Evolutionary conservation across 2,797 vertebrate species (phyloP), one percentile per base, ranked within the genome.

Genomic region (Leptatherina wallacei): DNA sequence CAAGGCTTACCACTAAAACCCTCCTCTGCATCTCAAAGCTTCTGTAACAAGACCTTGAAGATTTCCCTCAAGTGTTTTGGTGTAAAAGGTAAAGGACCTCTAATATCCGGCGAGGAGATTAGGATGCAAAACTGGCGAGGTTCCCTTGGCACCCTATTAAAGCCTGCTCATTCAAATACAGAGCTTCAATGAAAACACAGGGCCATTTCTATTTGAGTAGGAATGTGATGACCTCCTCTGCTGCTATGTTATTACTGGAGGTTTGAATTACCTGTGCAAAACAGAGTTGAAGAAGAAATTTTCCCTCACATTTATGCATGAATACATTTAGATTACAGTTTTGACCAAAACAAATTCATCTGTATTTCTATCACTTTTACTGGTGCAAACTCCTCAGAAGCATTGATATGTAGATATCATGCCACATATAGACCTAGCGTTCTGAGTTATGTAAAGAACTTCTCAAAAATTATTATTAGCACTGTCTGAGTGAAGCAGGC

Each of bases 41-140:
- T 40, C 63, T 84, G 78, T 64, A 82, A 75, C 59, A 70, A 20
- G 61, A 75, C 66, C 71, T 60, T 61, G 42, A 79, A 73, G 65
- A 80, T 75, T 67, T 76, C n/a, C 10, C 55, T 71, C 29, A 77
- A 81, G 77, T 80, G 71, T 71, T 82, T 75, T 75, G 69, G 57
- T 77, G 78, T 49, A 71, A 78, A 38, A 78, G 57, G 65, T 61
- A 77, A 82, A 77, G 60, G 56, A 73, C 80, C 61, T 69, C 44
- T 80, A 75, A 88, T 80, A 85, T 85, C 74, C 65, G 51, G 61
- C 5, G 24, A 18, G 38, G n/a, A 54, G 81, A 81, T 89, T 76
- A 86, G 74, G 59, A 72, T 69, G 55, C 68, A 73, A 71, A 74
- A 56, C 70, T 77, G 84, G 60, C 30, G 44, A 36, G 24, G 63